Percentiles rank a stretch among this genome's conserved stretches.
Conservation (phyloP, 2,888 invertebrate genomes). For the Sinopyrophorus schimmeli region DNA sequence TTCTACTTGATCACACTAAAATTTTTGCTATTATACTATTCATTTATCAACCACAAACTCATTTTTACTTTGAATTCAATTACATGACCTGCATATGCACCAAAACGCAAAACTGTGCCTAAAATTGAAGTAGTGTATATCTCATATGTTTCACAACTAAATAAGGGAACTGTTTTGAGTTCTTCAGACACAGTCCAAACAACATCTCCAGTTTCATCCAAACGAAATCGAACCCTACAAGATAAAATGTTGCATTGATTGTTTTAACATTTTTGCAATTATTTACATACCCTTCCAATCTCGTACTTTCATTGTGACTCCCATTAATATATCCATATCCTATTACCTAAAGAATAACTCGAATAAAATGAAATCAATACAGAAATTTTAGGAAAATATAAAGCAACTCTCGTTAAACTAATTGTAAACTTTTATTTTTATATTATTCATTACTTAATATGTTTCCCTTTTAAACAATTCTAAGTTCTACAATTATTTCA, state of each 20-base stretch:
- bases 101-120: slow-evolving; percentile 60
- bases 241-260: not conserved
- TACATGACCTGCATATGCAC: slow-evolving; percentile 66
- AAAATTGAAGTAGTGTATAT: slow-evolving; percentile 52
- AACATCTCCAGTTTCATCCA: slow-evolving; percentile 67
- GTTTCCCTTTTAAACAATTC: too few relatives aligned
- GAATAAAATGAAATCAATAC: slow-evolving; percentile 15
- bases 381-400: not conserved
- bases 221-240: slow-evolving; percentile 55
- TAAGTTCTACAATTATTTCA: slow-evolving; percentile 2
- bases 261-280: not conserved
- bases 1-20: slow-evolving; percentile 48
- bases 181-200: slow-evolving; percentile 64
- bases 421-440: not conserved
- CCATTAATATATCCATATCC: slow-evolving; percentile 55
- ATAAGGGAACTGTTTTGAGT: slow-evolving; percentile 61
- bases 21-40: slow-evolving; percentile 4
- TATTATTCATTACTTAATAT: not conserved
- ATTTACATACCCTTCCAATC: slow-evolving; percentile 57
- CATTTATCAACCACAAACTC: not conserved
- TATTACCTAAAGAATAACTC: slow-evolving; percentile 51
- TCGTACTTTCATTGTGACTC: slow-evolving; percentile 55
- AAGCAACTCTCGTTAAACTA: slow-evolving; percentile 3
- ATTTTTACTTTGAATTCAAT: slow-evolving; percentile 63
- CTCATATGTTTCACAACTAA: slow-evolving; percentile 72